A percentile compares a stretch with the other conserved stretches of the same genome.
Conservation (phyloP, 2,888 invertebrate genomes). For the Anoncus sp. region DNA sequence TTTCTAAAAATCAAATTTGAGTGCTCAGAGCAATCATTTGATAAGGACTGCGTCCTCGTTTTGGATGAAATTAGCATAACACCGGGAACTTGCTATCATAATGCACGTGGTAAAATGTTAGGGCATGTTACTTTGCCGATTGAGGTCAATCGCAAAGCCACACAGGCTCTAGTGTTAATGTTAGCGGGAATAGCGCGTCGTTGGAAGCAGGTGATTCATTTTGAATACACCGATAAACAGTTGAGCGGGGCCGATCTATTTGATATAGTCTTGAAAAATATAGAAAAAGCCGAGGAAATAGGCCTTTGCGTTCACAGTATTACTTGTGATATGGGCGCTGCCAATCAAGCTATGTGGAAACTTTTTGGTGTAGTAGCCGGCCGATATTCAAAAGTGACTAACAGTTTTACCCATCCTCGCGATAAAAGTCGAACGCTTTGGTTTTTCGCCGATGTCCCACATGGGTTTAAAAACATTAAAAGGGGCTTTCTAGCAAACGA, state of each 20-base stretch:
- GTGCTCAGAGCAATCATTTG: conserved; percentile 9
- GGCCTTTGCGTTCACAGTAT: conserved; percentile 43
- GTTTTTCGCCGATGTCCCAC: conserved; percentile 48
- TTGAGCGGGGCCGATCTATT: neutral
- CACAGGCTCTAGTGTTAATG: no score
- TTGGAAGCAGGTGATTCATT: conserved; percentile 50
- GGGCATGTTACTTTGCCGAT: no score
- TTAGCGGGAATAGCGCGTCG: no score
- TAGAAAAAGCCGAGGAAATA: conserved; percentile 38
- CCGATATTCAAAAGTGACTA: neutral
- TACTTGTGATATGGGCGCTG: conserved; percentile 51
- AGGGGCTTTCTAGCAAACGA: conserved; percentile 33
- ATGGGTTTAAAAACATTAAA: conserved; percentile 57
- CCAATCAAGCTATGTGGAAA: conserved; percentile 52
- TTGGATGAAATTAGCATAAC: neutral
- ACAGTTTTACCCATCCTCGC: neutral
- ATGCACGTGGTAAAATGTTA: no score
- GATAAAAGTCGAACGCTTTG: conserved; percentile 22
- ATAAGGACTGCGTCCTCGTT: neutral
- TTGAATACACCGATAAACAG: neutral
- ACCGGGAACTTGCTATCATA: no score
- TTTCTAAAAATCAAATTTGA: no score
- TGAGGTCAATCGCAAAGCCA: no score
- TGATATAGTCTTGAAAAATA: neutral
- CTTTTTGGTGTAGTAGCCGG: conserved; percentile 40